These are phyloP conservation scores for pig (Sus scrofa) DNA, from an alignment of 2,113 vertebrate species.

Conservation along the genomic window T2T-Sscrofa CM000826.6:98341501-98342000, in stretches of 20 bases:
- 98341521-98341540: no score
- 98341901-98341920: background rate
- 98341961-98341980: background rate
- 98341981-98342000: background rate
- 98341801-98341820: background rate
- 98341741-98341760: background rate
- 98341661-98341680: background rate
- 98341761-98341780: background rate
- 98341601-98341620: no score
- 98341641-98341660: background rate
- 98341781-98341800: background rate
- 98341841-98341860: background rate
- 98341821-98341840: background rate
- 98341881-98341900: conserved; percentile 2
- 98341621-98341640: background rate
- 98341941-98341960: background rate
- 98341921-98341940: background rate
- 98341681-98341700: background rate
- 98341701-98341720: background rate
- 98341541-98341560: no score
- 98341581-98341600: no score
- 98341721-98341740: background rate
- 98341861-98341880: background rate
- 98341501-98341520: no score
- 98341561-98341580: no score